Percentiles rank a stretch among this genome's conserved stretches.
phyloP scores from a whole-genome alignment of 2,113 vertebrate genomes.

The Myocastor coypus region DNA sequence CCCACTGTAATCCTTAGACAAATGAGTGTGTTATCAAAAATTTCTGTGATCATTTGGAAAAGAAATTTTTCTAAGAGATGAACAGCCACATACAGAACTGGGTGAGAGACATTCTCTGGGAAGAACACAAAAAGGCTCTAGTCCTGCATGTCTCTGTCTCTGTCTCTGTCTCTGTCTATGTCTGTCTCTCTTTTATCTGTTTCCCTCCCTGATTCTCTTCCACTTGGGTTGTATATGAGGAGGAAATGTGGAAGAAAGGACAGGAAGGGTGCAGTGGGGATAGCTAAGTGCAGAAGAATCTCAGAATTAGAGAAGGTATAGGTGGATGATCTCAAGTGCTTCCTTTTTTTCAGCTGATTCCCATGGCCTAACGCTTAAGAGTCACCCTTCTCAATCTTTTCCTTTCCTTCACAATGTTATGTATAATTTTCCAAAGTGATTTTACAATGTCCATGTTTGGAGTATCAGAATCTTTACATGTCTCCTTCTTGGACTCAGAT shows the following conservation, averaged over 20 bases:
- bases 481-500: neutral
- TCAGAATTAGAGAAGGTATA: neutral
- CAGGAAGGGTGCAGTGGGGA: neutral
- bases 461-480: neutral
- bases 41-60: constrained; percentile 78
- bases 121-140: neutral
- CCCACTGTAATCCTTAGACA: constrained; percentile 73
- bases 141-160: neutral
- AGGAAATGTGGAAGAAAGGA: neutral
- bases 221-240: neutral
- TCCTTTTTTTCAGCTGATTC: neutral
- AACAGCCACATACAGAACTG: neutral
- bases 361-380: neutral
- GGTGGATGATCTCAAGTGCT: neutral
- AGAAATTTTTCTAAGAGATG: constrained; percentile 29
- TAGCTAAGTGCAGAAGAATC: neutral
- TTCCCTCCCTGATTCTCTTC: neutral
- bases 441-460: neutral
- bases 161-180: neutral
- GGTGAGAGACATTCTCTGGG: neutral
- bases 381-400: neutral
- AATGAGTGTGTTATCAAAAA: constrained; percentile 78
- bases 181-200: neutral
- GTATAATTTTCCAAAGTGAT: neutral
- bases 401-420: neutral